A percentile compares a stretch with the other conserved stretches of the same genome.
phyloP scores from a whole-genome alignment of 2,888 invertebrate species.

The Tipula helvola region DNA sequence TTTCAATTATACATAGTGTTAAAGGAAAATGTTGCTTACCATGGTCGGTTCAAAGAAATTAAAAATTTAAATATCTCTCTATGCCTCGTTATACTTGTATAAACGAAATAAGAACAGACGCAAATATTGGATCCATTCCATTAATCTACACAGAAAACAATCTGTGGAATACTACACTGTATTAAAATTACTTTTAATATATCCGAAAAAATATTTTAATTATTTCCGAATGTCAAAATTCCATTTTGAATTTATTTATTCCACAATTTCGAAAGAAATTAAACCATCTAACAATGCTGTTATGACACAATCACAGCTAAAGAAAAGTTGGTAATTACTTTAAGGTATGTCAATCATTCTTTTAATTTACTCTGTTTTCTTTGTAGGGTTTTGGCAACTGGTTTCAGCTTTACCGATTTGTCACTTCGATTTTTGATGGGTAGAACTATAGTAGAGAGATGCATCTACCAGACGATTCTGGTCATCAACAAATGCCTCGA shows the following conservation, averaged over 20 bases:
- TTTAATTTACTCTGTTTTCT: background rate
- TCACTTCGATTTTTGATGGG: background rate
- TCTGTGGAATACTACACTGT: too few relatives aligned
- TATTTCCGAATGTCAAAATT: background rate
- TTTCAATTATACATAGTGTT: too few relatives aligned
- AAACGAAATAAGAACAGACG: too few relatives aligned
- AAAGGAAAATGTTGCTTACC: too few relatives aligned
- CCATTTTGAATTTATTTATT: background rate
- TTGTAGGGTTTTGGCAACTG: background rate
- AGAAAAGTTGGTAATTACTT: too few relatives aligned
- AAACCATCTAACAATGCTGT: background rate
- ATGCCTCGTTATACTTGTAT: too few relatives aligned
- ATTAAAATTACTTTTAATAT: too few relatives aligned
- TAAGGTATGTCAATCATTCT: background rate
- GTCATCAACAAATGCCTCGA: background rate
- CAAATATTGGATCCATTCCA: too few relatives aligned
- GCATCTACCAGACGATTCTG: background rate
- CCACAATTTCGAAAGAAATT: background rate
- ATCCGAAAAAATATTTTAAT: background rate
- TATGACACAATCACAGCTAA: background rate
- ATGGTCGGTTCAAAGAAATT: too few relatives aligned
- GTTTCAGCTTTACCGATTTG: background rate
- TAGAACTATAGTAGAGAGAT: background rate
- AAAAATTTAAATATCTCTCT: too few relatives aligned
- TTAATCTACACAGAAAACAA: too few relatives aligned